Base-by-base conservation (phyloP, 2,888 invertebrate genomes). In the Macaria notata region DNA sequence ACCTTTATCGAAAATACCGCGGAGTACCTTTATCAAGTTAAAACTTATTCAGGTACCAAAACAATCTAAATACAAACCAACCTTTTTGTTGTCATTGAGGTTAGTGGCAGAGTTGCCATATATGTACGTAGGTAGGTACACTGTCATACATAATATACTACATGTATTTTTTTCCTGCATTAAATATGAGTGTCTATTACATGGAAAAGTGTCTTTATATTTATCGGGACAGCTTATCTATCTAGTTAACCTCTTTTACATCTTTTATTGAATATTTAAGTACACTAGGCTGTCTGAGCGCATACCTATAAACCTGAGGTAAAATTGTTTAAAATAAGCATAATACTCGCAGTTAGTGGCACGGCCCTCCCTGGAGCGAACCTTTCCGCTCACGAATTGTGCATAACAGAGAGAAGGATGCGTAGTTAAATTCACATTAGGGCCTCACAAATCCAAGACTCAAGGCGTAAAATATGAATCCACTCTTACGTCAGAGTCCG, bases 351-450 rank as follows among this genome's bases (percentile, higher is more conserved):
- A 19, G 29, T 29, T 0, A 45, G 41, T 41, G n/a, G 8, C 6
- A 4, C 41, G 31, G 33, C 44, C 31, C 33, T 9, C 49, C 53
- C 52, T 39, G 7, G 53, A 58, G 53, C 53, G 53, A 49, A 49
- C 46, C 53, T 46, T 52, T 49, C 52, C 53, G 29, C 51, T 51
- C 48, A 51, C 54, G 53, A 52, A 52, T 51, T 62, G 49, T 57
- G 57, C 56, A 57, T 51, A 49, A 54, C 56, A 48, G 42, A 49
- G 46, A 54, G 42, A 58, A 58, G 59, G 61, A 57, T 48, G 38
- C 59, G 65, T 57, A 63, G 61, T 63, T 63, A 63, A 65, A 65
- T 58, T 63, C 61, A 48, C 63, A 65, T 65, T 65, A 65, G 57
- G 56, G 38, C 44, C 54, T 31, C 56, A 54, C 39, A 48, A 48